These are phyloP conservation scores for Griposia aprilina DNA, from an alignment of 2,888 invertebrate genomes.

Conservation along the genomic window DNA sequence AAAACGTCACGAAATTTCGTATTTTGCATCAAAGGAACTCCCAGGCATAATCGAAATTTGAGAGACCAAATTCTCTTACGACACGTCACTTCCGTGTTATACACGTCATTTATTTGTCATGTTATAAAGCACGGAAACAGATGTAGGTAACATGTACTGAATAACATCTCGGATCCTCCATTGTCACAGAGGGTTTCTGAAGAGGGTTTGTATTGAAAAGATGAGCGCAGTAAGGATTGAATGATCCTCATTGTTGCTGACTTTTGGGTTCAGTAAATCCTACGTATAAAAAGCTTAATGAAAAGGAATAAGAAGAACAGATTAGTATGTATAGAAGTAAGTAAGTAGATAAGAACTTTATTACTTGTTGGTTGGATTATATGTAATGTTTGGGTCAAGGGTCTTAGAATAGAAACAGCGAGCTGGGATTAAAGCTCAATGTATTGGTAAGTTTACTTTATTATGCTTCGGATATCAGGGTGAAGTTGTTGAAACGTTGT, in stretches of 20 bases:
- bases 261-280: constrained; percentile 62
- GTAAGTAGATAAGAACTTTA: constrained; percentile 42
- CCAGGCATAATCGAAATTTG: constrained; percentile 54
- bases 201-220: constrained; percentile 65
- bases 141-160: constrained; percentile 64
- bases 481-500: neutral
- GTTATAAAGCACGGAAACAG: constrained; percentile 61
- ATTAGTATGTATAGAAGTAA: constrained; percentile 45
- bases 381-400: constrained; percentile 36
- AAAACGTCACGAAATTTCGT: constrained; percentile 59
- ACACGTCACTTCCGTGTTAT: constrained; percentile 55
- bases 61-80: constrained; percentile 60
- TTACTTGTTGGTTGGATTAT: constrained; percentile 38
- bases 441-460: constrained; percentile 10
- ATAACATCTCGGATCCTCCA: constrained; percentile 58
- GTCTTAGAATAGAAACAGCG: constrained; percentile 21
- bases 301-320: constrained; percentile 58
- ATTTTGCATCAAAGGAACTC: constrained; percentile 66
- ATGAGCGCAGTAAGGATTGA: constrained; percentile 58
- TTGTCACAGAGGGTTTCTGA: constrained; percentile 65
- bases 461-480: constrained; percentile 1
- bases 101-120: constrained; percentile 50
- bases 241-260: constrained; percentile 60
- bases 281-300: constrained; percentile 55
- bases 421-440: constrained; percentile 8